Base-by-base conservation (phyloP, 1,140 invertebrate genomes). In the Latrodectus geometricus region DNA sequence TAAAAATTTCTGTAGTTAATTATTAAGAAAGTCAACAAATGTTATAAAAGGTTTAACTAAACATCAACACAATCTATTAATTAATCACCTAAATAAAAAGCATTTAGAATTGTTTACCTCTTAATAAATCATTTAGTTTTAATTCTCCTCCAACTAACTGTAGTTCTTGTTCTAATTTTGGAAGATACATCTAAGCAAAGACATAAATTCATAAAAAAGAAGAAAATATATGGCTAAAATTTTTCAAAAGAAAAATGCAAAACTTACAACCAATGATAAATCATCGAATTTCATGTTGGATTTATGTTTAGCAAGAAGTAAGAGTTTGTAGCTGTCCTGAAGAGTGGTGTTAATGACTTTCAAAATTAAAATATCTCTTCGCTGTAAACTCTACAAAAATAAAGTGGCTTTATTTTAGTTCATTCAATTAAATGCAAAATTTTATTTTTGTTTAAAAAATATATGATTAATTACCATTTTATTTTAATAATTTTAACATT, bases 231-330 rank as follows among this genome's bases (percentile, higher is more conserved):
- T 11, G 11, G 49, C 14, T 50, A 8, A n/a, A 73, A 4, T 48
- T 21, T 11, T 14, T 73, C 0, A 49, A 14, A 73, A 21, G 7
- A 20, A 20, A 70, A 12, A 12, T 21, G 7, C 7, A 49, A 73
- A 8, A 75, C 73, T 75, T 56, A 75, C 73, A 20, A 54, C 50
- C 11, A 75, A 21, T n/a, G 73, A 75, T 23, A 75, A 54, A 75
- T 75, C 73, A 75, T 75, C 73, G 20, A 75, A 12, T 56, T 75
- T 75, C 73, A 75, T 75, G 50, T 50, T 15, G 17, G 11, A 14
- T 7, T 75, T n/a, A 15, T 75, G 73, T 75, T 56, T 75, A 54
- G 49, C 49, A 17, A 75, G 23, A 56, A 56, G 50, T 15, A 75
- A 20, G 8, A 75, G 50, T 23, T 54, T 75, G 52, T 54, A 75